phyloP scores from a whole-genome alignment of 2,888 invertebrate species.

The Drosophila falleni region DNA sequence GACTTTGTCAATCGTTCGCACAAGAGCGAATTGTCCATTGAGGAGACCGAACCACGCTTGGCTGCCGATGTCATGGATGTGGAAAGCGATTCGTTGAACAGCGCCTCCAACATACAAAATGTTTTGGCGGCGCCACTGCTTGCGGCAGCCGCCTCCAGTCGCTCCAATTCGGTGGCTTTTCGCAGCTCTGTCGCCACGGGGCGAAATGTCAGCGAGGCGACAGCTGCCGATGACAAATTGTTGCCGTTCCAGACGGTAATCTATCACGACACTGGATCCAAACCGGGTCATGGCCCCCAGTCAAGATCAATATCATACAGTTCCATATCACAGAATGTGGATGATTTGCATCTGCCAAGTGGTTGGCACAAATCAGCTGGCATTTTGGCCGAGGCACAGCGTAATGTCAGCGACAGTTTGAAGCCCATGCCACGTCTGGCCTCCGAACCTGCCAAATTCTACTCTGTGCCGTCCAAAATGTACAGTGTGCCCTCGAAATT shows the following conservation, averaged over 20 bases:
- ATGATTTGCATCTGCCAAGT: conserved; percentile 76
- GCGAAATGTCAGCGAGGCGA: conserved; percentile 46
- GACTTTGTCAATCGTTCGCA: conserved; percentile 86
- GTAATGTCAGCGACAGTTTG: conserved; percentile 83
- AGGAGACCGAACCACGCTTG: conserved; percentile 87
- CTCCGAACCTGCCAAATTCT: conserved; percentile 86
- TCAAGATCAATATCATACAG: conserved; percentile 87
- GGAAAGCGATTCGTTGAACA: conserved; percentile 78
- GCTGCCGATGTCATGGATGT: conserved; percentile 81
- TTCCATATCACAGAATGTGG: conserved; percentile 86
- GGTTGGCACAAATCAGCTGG: conserved; percentile 77
- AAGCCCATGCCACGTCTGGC: conserved; percentile 64
- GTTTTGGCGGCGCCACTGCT: conserved; percentile 85
- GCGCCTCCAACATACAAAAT: conserved; percentile 83
- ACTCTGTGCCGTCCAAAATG: conserved; percentile 86
- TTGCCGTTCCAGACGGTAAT: conserved; percentile 87
- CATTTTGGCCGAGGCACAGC: conserved; percentile 82
- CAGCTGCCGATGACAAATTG: conserved; percentile 69
- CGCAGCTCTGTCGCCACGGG: conserved; percentile 64
- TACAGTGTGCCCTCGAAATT: conserved; percentile 87
- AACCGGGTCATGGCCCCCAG: conserved; percentile 82
- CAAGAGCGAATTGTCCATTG: conserved; percentile 87
- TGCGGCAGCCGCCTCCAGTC: conserved; percentile 85
- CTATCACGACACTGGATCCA: conserved; percentile 85
- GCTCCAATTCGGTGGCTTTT: conserved; percentile 81